Percentiles rank a stretch among this genome's conserved stretches.
Conservation (phyloP, 2,888 invertebrate genomes). For the Brachylomia viminalis region DNA sequence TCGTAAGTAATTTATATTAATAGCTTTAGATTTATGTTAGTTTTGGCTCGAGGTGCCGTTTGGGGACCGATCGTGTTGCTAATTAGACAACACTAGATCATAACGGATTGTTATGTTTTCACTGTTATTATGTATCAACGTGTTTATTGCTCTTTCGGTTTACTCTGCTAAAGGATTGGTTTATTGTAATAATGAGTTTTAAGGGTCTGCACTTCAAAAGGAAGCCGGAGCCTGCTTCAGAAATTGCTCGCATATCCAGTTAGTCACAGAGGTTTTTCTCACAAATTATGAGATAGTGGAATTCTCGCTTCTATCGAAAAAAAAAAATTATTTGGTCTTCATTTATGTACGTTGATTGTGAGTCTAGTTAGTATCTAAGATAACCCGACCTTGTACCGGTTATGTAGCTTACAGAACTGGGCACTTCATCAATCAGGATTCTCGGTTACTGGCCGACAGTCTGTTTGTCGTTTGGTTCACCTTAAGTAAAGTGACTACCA, state of each 20-base stretch:
- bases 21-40: slow-evolving; percentile 85
- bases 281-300: not conserved
- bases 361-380: not conserved
- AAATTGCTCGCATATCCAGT: not conserved
- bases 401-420: not conserved
- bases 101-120: slow-evolving; percentile 70
- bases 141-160: slow-evolving; percentile 35
- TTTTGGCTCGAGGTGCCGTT: slow-evolving; percentile 83
- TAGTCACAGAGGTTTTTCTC: not conserved
- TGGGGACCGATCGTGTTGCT: slow-evolving; percentile 83
- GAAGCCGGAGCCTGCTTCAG: not conserved
- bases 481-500: not conserved
- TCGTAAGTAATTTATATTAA: slow-evolving; percentile 89
- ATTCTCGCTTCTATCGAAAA: not conserved
- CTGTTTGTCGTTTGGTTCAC: not conserved
- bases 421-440: not conserved
- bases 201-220: not conserved
- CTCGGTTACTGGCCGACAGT: not conserved
- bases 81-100: slow-evolving; percentile 82
- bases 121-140: slow-evolving; percentile 58
- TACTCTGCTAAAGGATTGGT: not conserved
- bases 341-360: not conserved
- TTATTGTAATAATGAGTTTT: not conserved
- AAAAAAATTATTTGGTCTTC: not conserved
- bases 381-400: not conserved